A percentile compares a stretch with the other conserved stretches of the same genome.
Conservation (phyloP, 1,140 invertebrate genomes). For the Idris sp. region DNA sequence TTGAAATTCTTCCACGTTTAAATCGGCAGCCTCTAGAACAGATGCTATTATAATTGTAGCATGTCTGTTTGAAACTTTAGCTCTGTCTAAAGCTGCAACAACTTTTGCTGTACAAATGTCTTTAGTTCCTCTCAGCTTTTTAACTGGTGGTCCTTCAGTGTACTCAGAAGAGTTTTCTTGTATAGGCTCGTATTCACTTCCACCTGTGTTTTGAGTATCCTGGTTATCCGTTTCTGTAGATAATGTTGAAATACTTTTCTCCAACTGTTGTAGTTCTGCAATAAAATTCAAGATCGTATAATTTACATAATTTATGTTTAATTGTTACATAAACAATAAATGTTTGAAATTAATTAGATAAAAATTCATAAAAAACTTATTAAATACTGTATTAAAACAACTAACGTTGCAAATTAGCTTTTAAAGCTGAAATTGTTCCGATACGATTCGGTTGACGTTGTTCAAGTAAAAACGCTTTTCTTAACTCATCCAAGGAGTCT, state of each 20-base stretch:
- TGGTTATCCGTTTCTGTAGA: not conserved
- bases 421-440: conserved; percentile 2
- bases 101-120: conserved; percentile 12
- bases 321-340: too few species aligned
- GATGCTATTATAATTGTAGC: conserved; percentile 1
- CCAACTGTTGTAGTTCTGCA: conserved; percentile 3
- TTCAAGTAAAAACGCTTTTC: conserved; percentile 1
- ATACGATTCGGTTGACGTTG: not conserved
- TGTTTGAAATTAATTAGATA: too few species aligned
- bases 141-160: not conserved
- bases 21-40: conserved; percentile 16
- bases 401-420: conserved; percentile 6
- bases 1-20: conserved; percentile 25
- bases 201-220: not conserved
- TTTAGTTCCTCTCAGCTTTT: conserved; percentile 4
- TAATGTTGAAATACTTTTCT: not conserved
- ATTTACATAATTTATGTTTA: too few species aligned
- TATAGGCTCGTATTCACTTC: not conserved
- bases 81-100: conserved; percentile 9
- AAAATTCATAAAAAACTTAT: too few species aligned
- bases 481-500: not conserved
- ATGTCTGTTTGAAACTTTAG: conserved; percentile 4
- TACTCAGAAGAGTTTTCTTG: not conserved
- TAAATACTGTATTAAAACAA: too few species aligned
- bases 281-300: too few species aligned